Percentiles rank a stretch among this genome's conserved stretches.
These are phyloP conservation scores for Nymphalis polychloros DNA, from an alignment of 2,888 invertebrate genomes.

Conservation along the genomic window DNA sequence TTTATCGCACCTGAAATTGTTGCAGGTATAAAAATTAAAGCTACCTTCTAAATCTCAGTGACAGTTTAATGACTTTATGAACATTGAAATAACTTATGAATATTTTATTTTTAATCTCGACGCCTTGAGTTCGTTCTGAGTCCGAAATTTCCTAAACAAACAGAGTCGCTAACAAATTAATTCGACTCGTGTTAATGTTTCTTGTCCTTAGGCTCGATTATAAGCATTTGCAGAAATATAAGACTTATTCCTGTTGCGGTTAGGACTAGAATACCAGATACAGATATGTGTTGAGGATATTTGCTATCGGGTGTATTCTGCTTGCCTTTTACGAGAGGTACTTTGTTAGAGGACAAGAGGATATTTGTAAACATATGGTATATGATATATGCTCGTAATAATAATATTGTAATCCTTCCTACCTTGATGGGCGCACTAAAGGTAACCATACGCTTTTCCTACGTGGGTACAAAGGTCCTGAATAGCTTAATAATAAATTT, in stretches of 20 bases:
- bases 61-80: constrained; percentile 34
- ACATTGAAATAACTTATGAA: constrained; percentile 37
- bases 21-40: constrained; percentile 18
- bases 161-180: constrained; percentile 40
- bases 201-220: constrained; percentile 14
- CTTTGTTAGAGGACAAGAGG: constrained; percentile 14
- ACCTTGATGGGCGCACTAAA: neutral
- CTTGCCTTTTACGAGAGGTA: constrained; percentile 16
- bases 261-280: neutral
- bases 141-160: constrained; percentile 39
- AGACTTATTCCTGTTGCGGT: neutral
- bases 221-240: constrained; percentile 7
- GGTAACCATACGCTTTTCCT: no score
- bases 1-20: constrained; percentile 10
- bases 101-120: constrained; percentile 40
- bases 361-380: neutral
- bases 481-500: no score
- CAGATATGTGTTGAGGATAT: neutral
- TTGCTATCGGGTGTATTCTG: constrained; percentile 4
- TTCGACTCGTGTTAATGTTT: constrained; percentile 37
- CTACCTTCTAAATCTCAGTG: constrained; percentile 21
- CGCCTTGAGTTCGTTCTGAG: constrained; percentile 27
- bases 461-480: no score
- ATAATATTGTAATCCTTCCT: neutral
- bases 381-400: constrained; percentile 7